Base-by-base conservation (phyloP, 2,888 invertebrate genomes). In the Orthonevra nobilis region DNA sequence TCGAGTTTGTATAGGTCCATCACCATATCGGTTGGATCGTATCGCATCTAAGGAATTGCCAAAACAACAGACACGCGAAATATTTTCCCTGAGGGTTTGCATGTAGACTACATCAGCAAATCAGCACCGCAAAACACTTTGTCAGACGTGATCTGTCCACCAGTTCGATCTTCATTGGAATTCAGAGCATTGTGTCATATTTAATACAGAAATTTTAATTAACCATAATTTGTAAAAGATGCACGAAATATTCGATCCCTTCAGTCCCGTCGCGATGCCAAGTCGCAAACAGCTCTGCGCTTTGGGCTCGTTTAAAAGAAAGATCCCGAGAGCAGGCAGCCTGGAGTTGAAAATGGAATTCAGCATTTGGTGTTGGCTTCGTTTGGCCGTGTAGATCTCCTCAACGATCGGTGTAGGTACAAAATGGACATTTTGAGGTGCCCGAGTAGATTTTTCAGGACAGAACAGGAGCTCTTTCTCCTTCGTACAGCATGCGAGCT, bases 181-280 rank as follows among this genome's bases (percentile, higher is more conserved):
- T 88, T 87, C 88, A 86, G 86, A 86, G 86, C 87, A 87, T 87
- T 87, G 87, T 86, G 87, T 87, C 88, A 88, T 88, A 87, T 88
- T 88, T 88, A 87, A 87, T 88, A 88, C 87, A 87, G 84, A 85
- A 87, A 87, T 87, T 88, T 88, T 87, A 88, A 88, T 88, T 88
- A 88, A 87, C 85, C 85, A 86, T 85, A 87, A 87, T 88, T 88
- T 87, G 86, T 88, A 87, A 87, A 85, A 84, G 85, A 82, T 86
- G 86, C 87, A 87, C 86, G 84, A 85, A 75, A 77, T 68, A 75
- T 77, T 81, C 72, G 72, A 79, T 66, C 61, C 72, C 54, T 19
- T 46, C 26, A 61, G 32, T 50, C 48, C 58, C 30, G 23, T 15
- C 40, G 38, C 56, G n/a, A n/a, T n/a, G n/a, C n/a, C n/a, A n/a